These are phyloP conservation scores for Phoebastria nigripes DNA, from an alignment of 2,797 vertebrate genomes.

Conservation along the genomic window DNA sequence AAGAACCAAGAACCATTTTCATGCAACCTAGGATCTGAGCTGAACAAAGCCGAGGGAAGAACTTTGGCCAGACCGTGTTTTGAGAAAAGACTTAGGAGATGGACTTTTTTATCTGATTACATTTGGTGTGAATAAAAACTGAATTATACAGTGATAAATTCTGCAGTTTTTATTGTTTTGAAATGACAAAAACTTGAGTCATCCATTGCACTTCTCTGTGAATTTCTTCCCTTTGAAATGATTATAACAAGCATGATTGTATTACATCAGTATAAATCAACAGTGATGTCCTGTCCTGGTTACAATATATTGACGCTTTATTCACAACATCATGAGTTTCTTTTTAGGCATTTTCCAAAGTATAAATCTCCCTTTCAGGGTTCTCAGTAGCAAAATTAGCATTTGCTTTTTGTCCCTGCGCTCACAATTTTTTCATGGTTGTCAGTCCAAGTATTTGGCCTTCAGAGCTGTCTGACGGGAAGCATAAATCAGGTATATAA, in stretches of 20 bases:
- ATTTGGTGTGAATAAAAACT: slow-evolving; percentile 56
- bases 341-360: slow-evolving; percentile 43
- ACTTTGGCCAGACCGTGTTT: neutral
- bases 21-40: neutral
- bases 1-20: neutral
- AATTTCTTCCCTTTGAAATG: slow-evolving; percentile 21
- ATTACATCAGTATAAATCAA: slow-evolving; percentile 40
- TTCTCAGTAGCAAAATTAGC: slow-evolving; percentile 48
- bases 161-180: slow-evolving; percentile 41
- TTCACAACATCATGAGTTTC: slow-evolving; percentile 31
- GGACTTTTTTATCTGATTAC: slow-evolving; percentile 46
- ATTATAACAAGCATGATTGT: slow-evolving; percentile 8
- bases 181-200: slow-evolving; percentile 31
- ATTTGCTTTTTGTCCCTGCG: slow-evolving; percentile 59
- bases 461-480: neutral
- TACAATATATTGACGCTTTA: slow-evolving; percentile 21
- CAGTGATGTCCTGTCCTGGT: neutral
- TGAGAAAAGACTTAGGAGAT: slow-evolving; percentile 8
- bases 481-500: slow-evolving; percentile 49
- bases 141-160: slow-evolving; percentile 46
- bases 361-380: slow-evolving; percentile 54
- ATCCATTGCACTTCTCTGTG: neutral
- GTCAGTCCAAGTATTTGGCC: slow-evolving; percentile 44
- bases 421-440: slow-evolving; percentile 57
- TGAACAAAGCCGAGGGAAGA: neutral